phyloP scores from a whole-genome alignment of 2,113 vertebrate species.

The Nicator chloris region DNA sequence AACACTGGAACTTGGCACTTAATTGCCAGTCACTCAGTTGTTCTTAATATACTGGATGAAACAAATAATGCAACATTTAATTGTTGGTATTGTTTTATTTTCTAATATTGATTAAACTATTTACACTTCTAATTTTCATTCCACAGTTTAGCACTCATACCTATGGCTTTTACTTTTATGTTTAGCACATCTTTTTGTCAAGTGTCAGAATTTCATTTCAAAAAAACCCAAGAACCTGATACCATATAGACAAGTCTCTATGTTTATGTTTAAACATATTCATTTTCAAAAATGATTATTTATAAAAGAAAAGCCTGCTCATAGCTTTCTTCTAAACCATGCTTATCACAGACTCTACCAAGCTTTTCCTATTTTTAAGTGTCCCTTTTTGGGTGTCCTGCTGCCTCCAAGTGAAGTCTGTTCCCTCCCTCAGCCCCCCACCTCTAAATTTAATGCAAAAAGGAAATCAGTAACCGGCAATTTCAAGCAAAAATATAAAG shows the following conservation, averaged over 20 bases:
- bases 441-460: constrained; percentile 36
- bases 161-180: constrained; percentile 76
- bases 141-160: constrained; percentile 75
- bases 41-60: constrained; percentile 39
- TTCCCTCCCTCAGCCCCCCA: background rate
- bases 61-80: constrained; percentile 64
- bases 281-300: constrained; percentile 58
- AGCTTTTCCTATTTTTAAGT: constrained; percentile 36
- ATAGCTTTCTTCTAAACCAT: constrained; percentile 60
- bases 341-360: constrained; percentile 56
- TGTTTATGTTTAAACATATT: constrained; percentile 60
- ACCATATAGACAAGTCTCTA: constrained; percentile 65
- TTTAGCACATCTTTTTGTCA: constrained; percentile 72
- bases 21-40: background rate
- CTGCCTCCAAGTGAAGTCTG: constrained; percentile 7
- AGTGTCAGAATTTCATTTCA: constrained; percentile 50
- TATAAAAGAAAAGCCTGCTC: constrained; percentile 49
- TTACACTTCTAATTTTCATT: constrained; percentile 73
- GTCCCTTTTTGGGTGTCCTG: constrained; percentile 32
- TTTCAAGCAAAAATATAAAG: constrained; percentile 70
- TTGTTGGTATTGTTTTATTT: constrained; percentile 75
- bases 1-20: background rate
- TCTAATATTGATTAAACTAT: constrained; percentile 79
- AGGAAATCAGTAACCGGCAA: constrained; percentile 33
- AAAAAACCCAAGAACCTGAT: constrained; percentile 63